Evolutionary conservation across 2,797 vertebrate genomes (phyloP), one percentile per base, ranked within the genome.

Genomic region (Semotilus atromaculatus): DNA sequence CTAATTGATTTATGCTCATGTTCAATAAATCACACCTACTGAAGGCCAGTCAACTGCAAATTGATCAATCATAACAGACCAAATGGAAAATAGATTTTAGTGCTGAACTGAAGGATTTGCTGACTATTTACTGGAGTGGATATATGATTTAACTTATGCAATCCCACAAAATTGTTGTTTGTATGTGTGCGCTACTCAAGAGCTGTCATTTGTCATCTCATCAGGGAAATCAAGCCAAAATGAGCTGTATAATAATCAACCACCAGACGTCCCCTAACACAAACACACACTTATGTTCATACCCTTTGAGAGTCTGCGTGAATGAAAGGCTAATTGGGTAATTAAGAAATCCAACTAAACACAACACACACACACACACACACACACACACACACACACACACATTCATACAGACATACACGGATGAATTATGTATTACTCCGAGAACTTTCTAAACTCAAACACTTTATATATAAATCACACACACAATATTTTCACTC

Each of bases 241-340:
- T 79, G 31, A 81, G 85, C 82, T 38, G 78, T 21, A 86, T 81
- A 81, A 70, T 76, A 77, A 82, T 77, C 29, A 62, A 77, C 40
- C 64, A 73, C 38, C 68, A 77, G 29, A 38, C 51, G 19, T 23
- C 67, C 16, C 26, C 40, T 75, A 40, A 83, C 36, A 62, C 74
- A 84, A 64, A 78, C 74, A 60, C 79, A 82, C 53, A 84, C 62
- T 68, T 53, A 85, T 80, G 34, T 29, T 67, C 81, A 80, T 43
- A 60, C 40, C 55, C 48, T 70, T 62, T 55, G 62, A 38, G 81
- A 78, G 38, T 81, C 51, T 16, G 77, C 86, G 84, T 89, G 90
- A 90, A 91, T 91, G 87, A 90, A 81, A 80, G 78, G 88, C 75
- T 92, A 83, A 92, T 91, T 91, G 89, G 80, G 88, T 88, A 87